phyloP scores from a whole-genome alignment of 2,113 vertebrate species.

The Eptatretus burgeri region DNA sequence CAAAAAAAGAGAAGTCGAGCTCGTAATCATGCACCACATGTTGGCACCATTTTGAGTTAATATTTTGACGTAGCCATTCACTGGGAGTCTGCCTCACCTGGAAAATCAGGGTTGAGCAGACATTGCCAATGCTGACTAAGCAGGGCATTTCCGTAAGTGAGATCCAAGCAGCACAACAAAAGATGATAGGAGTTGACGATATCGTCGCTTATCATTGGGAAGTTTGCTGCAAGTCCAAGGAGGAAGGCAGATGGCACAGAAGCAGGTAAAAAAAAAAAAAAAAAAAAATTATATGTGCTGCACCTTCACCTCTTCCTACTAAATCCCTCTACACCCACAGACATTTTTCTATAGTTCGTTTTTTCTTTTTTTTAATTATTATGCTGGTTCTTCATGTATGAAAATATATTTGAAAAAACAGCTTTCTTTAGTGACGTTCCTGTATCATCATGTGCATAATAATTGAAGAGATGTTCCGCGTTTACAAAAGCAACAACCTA shows the following conservation, averaged over 20 bases:
- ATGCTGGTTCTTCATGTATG: too few species aligned
- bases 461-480: too few species aligned
- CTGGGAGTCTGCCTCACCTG: conserved; percentile 22
- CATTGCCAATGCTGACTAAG: conserved; percentile 50
- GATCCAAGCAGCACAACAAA: conserved; percentile 81
- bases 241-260: background rate
- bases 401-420: too few species aligned
- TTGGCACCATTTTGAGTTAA: background rate
- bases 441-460: too few species aligned
- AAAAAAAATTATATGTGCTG: too few species aligned
- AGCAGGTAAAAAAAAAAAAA: too few species aligned
- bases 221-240: conserved; percentile 41
- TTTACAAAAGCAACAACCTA: too few species aligned
- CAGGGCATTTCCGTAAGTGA: conserved; percentile 59
- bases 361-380: too few species aligned
- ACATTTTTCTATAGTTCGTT: too few species aligned
- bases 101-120: conserved; percentile 52
- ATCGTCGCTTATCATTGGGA: conserved; percentile 86
- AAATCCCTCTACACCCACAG: too few species aligned
- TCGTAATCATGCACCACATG: background rate
- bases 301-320: too few species aligned
- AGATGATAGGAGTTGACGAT: conserved; percentile 97
- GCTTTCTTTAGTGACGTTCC: too few species aligned
- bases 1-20: background rate
- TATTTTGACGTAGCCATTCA: background rate